Evolutionary conservation across 2,797 vertebrate genomes (phyloP).

Genomic region (Platalea minor): DNA sequence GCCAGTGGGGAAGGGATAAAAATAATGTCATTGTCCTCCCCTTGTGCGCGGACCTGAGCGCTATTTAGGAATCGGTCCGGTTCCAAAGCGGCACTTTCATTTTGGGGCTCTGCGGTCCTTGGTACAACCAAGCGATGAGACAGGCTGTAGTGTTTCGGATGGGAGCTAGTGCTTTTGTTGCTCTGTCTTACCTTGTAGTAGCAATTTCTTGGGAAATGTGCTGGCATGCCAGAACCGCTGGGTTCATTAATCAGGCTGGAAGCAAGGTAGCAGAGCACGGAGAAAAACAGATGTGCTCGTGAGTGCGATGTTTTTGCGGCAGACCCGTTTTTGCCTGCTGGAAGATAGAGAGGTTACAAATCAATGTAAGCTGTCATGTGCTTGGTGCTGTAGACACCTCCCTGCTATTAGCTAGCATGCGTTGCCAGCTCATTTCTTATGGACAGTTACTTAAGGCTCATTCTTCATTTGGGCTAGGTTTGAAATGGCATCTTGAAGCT

Average conservation of each 20-base stretch:
- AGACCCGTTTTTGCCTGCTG: neutral
- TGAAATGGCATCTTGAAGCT: neutral
- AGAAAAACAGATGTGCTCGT: neutral
- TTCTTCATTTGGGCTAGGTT: neutral
- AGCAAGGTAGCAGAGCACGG: neutral
- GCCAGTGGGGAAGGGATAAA: neutral
- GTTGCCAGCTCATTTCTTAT: neutral
- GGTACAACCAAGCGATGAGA: neutral
- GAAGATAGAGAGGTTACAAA: neutral
- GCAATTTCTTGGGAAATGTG: neutral
- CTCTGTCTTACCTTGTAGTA: neutral
- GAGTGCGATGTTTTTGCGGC: too few relatives aligned
- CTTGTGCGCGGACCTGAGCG: neutral
- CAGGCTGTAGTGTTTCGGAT: neutral
- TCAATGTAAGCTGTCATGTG: neutral
- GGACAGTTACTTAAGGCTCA: neutral
- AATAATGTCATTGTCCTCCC: neutral
- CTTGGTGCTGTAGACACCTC: neutral
- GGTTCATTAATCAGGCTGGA: too few relatives aligned
- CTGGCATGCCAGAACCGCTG: neutral
- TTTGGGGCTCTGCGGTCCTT: neutral
- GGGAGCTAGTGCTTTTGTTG: neutral
- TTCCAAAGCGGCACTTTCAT: neutral
- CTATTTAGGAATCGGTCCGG: rapidly evolving
- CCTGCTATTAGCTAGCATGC: too few relatives aligned